These are phyloP conservation scores for Ammospiza nelsoni DNA, from an alignment of 2,113 vertebrate genomes.

Conservation along the genomic window DNA sequence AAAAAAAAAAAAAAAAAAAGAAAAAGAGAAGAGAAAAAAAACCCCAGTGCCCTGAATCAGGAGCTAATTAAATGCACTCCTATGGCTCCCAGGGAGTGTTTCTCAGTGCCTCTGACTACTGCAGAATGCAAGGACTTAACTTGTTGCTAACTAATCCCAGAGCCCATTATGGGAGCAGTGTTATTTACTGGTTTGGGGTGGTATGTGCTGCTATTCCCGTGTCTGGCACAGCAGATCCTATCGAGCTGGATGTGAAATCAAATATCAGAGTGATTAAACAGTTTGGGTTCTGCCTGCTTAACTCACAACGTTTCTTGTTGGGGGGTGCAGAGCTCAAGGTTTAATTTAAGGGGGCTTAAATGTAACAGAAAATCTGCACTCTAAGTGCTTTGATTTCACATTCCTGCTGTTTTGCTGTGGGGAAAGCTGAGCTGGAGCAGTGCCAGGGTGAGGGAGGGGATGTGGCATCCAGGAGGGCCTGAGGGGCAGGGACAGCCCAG, in stretches of 20 bases:
- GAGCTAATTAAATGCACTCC: conserved; percentile 70
- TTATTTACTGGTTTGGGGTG: conserved; percentile 33
- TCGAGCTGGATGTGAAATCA: background rate
- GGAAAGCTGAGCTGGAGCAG: background rate
- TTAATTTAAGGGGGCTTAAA: conserved; percentile 47
- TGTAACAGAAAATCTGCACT: background rate
- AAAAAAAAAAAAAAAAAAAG: background rate
- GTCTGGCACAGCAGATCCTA: conserved; percentile 1
- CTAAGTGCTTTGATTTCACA: background rate
- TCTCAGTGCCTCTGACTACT: conserved; percentile 13
- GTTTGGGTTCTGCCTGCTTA: conserved; percentile 7
- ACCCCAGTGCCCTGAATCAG: conserved; percentile 21
- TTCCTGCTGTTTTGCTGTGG: background rate
- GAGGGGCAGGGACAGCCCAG: background rate
- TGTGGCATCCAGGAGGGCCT: background rate
- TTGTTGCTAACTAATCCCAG: conserved; percentile 56
- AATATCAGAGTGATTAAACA: background rate
- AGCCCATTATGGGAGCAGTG: background rate
- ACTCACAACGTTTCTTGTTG: background rate
- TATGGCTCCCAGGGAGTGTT: conserved; percentile 43
- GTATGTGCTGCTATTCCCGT: background rate
- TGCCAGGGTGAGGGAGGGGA: background rate
- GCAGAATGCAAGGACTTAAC: conserved; percentile 20
- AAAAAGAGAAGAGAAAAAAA: background rate
- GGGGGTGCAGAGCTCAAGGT: background rate